Evolutionary conservation across 2,113 vertebrate species (phyloP).

Genomic region (cattle (Bos taurus)): ARS-UCD2.0 NC_037336.1:66829001-66829500

Average conservation of each 20-base stretch:
- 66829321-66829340: neutral
- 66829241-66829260: neutral
- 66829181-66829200: neutral
- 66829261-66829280: neutral
- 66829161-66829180: neutral
- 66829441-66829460: neutral
- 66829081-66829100: neutral
- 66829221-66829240: neutral
- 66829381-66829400: neutral
- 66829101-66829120: neutral
- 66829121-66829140: neutral
- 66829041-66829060: neutral
- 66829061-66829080: neutral
- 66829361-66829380: neutral
- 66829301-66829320: neutral
- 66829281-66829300: neutral
- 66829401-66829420: neutral
- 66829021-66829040: neutral
- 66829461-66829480: neutral
- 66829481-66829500: accelerated
- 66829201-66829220: neutral
- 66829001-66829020: neutral
- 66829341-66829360: neutral
- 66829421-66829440: neutral
- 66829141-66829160: neutral